Evolutionary conservation across 30 jellyfish, hydroid and myxozoan species (phyloP).

Genomic region (Turritopsis rubra): DNA sequence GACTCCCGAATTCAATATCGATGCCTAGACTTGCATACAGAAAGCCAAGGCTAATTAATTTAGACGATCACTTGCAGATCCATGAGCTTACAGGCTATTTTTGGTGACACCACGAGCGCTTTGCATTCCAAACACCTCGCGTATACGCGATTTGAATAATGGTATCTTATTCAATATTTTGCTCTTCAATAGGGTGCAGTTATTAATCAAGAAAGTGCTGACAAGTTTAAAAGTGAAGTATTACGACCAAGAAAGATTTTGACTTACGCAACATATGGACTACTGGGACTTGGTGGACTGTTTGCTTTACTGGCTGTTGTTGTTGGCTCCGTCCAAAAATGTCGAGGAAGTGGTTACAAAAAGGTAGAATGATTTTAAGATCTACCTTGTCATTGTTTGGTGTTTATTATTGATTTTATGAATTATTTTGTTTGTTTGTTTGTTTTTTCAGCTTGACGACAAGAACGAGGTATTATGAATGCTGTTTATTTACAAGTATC

Average conservation of each 20-base stretch:
- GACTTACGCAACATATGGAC: slow-evolving; percentile 48
- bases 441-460: not conserved
- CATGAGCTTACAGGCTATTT: too few species aligned
- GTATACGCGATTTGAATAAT: too few species aligned
- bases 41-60: too few species aligned
- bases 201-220: slow-evolving; percentile 77
- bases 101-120: too few species aligned
- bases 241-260: slow-evolving; percentile 39
- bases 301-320: slow-evolving; percentile 40
- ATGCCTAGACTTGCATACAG: too few species aligned
- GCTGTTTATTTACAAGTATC: not conserved
- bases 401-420: not conserved
- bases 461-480: not conserved
- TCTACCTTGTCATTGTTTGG: not conserved
- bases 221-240: slow-evolving; percentile 64
- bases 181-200: slow-evolving; percentile 47
- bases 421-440: not conserved
- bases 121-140: too few species aligned
- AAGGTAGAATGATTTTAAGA: not conserved
- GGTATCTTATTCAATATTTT: too few species aligned
- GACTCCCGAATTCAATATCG: too few species aligned
- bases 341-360: not conserved
- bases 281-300: slow-evolving; percentile 71
- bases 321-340: slow-evolving; percentile 32
- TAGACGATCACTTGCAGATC: too few species aligned